These are phyloP conservation scores for Eonycteris spelaea DNA, from an alignment of 2,113 vertebrate genomes.

Conservation along the genomic window DNA sequence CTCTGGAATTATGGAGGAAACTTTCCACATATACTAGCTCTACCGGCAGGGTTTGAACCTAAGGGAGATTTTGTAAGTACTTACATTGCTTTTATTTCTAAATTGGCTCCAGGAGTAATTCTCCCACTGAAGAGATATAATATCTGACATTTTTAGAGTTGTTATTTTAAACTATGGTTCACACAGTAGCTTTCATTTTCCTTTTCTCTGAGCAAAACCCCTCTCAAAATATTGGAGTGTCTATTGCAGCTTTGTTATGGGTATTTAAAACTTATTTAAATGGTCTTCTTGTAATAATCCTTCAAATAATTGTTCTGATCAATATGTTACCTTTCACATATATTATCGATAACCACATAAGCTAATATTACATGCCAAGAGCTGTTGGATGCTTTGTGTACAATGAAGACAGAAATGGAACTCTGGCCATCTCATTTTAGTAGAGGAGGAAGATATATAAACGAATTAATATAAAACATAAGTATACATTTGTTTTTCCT, in stretches of 20 bases:
- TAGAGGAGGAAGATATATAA: not conserved
- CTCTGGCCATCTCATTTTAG: not conserved
- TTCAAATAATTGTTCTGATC: not conserved
- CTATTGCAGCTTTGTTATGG: not conserved
- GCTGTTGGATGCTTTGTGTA: not conserved
- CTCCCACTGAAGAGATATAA: not conserved
- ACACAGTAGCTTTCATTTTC: constrained; percentile 17
- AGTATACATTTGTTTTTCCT: not conserved
- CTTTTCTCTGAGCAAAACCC: not conserved
- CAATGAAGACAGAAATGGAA: not conserved
- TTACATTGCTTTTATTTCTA: constrained; percentile 9
- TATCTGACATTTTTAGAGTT: constrained; percentile 10
- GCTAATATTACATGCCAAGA: not conserved
- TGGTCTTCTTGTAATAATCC: not conserved
- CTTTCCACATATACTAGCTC: not conserved
- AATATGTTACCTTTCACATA: not conserved
- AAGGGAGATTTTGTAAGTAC: not conserved
- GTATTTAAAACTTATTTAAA: not conserved
- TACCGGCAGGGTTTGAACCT: not conserved
- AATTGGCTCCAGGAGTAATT: constrained; percentile 31
- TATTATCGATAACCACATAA: not conserved
- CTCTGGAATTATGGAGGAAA: not conserved
- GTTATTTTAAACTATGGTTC: constrained; percentile 43
- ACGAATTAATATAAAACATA: not conserved
- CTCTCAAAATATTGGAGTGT: not conserved